phyloP scores from a whole-genome alignment of 2,113 vertebrate species.

The Origma solitaria region DNA sequence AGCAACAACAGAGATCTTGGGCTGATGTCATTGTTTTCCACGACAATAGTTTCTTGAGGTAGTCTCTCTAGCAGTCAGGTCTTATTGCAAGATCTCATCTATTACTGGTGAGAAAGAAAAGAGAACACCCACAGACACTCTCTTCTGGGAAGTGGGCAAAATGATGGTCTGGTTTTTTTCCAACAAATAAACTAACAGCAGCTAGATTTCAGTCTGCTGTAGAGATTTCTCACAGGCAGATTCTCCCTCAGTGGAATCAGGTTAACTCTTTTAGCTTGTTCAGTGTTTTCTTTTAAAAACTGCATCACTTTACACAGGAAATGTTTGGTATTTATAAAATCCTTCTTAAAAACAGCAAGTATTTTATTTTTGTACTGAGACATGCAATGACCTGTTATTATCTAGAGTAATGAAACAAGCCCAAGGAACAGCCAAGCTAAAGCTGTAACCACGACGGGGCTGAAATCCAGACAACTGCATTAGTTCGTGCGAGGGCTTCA shows the following conservation, averaged over 20 bases:
- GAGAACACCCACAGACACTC: conserved; percentile 40
- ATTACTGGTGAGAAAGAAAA: conserved; percentile 20
- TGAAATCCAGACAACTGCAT: not conserved
- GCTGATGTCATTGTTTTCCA: conserved; percentile 5
- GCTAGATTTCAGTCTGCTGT: conserved; percentile 33
- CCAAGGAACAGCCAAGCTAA: not conserved
- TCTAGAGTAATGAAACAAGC: not conserved
- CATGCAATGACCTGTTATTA: not conserved
- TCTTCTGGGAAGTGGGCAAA: conserved; percentile 45
- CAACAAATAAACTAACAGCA: conserved; percentile 43
- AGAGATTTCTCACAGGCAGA: conserved; percentile 35
- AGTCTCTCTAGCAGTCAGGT: conserved; percentile 8
- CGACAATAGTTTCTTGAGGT: conserved; percentile 23
- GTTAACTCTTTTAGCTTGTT: conserved; percentile 23
- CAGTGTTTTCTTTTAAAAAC: conserved; percentile 7
- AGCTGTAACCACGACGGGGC: fast-evolving
- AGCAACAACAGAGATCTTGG: not conserved
- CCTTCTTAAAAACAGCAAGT: not conserved
- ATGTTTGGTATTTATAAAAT: not conserved
- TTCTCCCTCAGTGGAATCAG: not conserved
- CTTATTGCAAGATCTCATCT: conserved; percentile 20
- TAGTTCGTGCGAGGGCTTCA: not conserved
- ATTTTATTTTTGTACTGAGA: not conserved
- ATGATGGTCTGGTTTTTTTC: conserved; percentile 33
- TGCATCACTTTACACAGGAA: not conserved